Conservation (phyloP, 2,888 invertebrate species). For the Atrina japonica region DNA sequence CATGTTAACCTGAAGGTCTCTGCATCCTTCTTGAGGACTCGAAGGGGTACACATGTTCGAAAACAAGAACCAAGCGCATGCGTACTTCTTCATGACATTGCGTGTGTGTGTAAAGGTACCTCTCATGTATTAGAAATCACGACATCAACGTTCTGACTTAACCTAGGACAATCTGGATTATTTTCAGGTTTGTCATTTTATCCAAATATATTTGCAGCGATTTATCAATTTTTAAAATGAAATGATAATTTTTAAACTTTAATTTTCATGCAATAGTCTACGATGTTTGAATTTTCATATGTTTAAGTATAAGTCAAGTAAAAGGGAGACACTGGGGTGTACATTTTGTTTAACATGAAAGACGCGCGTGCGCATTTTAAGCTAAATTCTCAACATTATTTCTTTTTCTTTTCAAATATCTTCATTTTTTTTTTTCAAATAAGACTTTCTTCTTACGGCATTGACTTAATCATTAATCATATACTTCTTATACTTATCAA, state of each 20-base stretch:
- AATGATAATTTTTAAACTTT: background rate
- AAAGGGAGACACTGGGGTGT: constrained; percentile 29
- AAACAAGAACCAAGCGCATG: constrained; percentile 46
- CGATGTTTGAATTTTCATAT: no score
- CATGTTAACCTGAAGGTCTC: constrained; percentile 17
- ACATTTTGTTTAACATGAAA: constrained; percentile 37
- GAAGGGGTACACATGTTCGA: constrained; percentile 51
- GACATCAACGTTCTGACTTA: background rate
- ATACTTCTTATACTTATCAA: no score
- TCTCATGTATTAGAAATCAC: constrained; percentile 15
- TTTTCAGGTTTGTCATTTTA: constrained; percentile 20
- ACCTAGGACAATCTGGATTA: no score
- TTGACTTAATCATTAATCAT: no score
- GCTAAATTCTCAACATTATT: constrained; percentile 13
- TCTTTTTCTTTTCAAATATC: background rate
- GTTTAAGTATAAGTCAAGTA: background rate
- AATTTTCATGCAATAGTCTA: no score
- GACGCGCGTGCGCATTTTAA: constrained; percentile 43
- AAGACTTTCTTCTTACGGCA: no score
- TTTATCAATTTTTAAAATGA: no score
- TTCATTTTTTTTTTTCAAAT: no score
- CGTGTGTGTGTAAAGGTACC: constrained; percentile 13
- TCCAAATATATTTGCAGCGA: constrained; percentile 3
- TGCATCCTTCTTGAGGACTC: constrained; percentile 10
- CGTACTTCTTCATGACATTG: constrained; percentile 27